Evolutionary conservation across 2,113 vertebrate genomes (phyloP).

Genomic region (Nesoenas mayeri): DNA sequence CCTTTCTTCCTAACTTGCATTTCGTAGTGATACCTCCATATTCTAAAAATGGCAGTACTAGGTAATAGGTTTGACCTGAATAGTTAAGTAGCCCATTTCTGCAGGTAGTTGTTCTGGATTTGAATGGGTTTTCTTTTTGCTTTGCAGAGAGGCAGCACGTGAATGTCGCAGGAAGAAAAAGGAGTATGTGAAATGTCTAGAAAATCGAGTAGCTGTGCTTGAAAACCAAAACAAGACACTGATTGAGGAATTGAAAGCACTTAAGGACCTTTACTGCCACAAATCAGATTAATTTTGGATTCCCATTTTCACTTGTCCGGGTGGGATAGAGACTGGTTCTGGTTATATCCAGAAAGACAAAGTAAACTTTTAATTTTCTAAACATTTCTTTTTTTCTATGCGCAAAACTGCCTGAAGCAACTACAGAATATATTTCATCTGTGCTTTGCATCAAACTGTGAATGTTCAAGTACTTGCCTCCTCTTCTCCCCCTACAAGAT

Average conservation of each 20-base stretch:
- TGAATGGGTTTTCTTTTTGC: conserved; percentile 40
- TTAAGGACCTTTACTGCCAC: conserved; percentile 99
- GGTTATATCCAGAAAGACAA: conserved; percentile 79
- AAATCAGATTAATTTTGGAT: conserved; percentile 93
- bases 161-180: conserved; percentile 99
- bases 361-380: conserved; percentile 87
- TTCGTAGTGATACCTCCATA: neutral
- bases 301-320: conserved; percentile 65
- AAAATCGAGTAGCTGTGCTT: conserved; percentile 98
- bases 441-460: conserved; percentile 87
- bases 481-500: conserved; percentile 73
- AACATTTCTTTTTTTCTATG: conserved; percentile 87
- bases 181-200: conserved; percentile 98
- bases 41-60: neutral
- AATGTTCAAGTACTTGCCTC: conserved; percentile 83
- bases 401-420: conserved; percentile 87
- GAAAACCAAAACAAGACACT: conserved; percentile 99
- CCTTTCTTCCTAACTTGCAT: neutral
- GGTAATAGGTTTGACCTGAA: neutral
- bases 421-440: conserved; percentile 82
- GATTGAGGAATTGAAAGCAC: conserved; percentile 99
- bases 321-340: conserved; percentile 86
- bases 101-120: neutral
- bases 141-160: conserved; percentile 93
- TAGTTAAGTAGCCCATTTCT: neutral